Percentiles rank a stretch among this genome's conserved stretches.
phyloP scores from a whole-genome alignment of 2,113 vertebrate species.

The Indicator maculatus region DNA sequence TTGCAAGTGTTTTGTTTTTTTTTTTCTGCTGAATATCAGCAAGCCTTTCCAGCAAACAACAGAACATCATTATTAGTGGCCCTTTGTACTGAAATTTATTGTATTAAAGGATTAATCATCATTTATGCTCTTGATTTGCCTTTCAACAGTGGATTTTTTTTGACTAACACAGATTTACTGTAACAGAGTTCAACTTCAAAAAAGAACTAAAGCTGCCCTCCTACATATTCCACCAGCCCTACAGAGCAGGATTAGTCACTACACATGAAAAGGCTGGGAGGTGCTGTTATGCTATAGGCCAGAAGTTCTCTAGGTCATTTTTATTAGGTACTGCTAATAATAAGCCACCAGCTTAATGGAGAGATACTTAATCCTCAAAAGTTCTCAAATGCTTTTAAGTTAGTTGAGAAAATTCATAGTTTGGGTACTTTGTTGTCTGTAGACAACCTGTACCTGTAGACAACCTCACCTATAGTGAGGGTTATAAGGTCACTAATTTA shows the following conservation, averaged over 20 bases:
- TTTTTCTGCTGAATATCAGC: background rate
- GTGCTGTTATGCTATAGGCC: background rate
- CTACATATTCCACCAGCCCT: background rate
- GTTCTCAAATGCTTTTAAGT: slow-evolving; percentile 50
- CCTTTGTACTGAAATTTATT: background rate
- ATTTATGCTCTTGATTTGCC: background rate
- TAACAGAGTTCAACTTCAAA: background rate
- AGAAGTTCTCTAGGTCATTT: background rate
- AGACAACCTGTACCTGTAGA: slow-evolving; percentile 49
- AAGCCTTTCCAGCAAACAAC: background rate
- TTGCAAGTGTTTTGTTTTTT: background rate
- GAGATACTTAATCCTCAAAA: slow-evolving; percentile 44
- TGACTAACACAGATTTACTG: background rate
- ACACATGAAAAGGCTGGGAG: background rate
- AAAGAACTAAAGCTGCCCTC: background rate
- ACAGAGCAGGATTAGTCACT: background rate
- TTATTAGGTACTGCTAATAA: slow-evolving; percentile 21
- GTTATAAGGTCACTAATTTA: slow-evolving; percentile 43
- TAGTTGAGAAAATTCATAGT: slow-evolving; percentile 54
- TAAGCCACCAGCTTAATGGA: background rate
- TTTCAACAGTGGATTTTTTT: background rate
- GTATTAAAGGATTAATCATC: background rate
- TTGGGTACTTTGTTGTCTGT: slow-evolving; percentile 52
- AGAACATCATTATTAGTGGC: background rate
- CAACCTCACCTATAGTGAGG: too few relatives aligned